Evolutionary conservation across 2,113 vertebrate genomes (phyloP), one percentile per base, ranked within the genome.

Genomic region (Pelmatolapia mariae): DNA sequence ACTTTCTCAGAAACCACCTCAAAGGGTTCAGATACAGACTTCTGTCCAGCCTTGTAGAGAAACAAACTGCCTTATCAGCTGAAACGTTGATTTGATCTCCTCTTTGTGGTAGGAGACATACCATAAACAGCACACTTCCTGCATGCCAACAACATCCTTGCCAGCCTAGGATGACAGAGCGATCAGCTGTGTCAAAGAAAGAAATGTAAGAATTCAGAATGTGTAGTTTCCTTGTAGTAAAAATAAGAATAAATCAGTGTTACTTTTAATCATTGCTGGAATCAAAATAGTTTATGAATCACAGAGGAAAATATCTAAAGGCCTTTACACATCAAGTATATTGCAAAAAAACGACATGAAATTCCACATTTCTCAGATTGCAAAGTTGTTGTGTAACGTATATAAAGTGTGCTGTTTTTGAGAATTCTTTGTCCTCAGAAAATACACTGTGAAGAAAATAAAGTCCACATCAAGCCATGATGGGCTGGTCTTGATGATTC

Each of bases 81-180:
- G 26, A 59, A 29, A 59, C 3, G 2, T 5, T 59, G 15, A 29
- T 59, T n/a, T 15, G 24, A 29, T 59, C 56, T 31, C 8, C 12
- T n/a, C 12, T 24, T 57, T 57, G 56, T 16, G 26, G 56, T 31
- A 31, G 26, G 0, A 59, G 8, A 8, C 19, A n/a, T 29, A 16
- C 56, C 13, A 26, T 15, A 11, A 59, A 18, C 26, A 9, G 57
- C 15, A 16, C 57, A 31, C 12, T 18, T 16, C 15, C 26, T 59
- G 57, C 15, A 10, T 61, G 4, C 57, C 57, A 31, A 10, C 57
- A 31, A 31, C 57, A 61, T 31, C 8, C 4, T 59, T 31, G 8
- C 26, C 57, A 59, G 26, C 15, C 7, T 13, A 31, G 57, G 57
- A 59, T 18, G 57, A 16, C 0, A 0, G 54, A 56, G 22, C 0